Evolutionary conservation across 2,888 invertebrate genomes (phyloP), one percentile per base, ranked within the genome.

Genomic region (Hyposoter dolosus): DNA sequence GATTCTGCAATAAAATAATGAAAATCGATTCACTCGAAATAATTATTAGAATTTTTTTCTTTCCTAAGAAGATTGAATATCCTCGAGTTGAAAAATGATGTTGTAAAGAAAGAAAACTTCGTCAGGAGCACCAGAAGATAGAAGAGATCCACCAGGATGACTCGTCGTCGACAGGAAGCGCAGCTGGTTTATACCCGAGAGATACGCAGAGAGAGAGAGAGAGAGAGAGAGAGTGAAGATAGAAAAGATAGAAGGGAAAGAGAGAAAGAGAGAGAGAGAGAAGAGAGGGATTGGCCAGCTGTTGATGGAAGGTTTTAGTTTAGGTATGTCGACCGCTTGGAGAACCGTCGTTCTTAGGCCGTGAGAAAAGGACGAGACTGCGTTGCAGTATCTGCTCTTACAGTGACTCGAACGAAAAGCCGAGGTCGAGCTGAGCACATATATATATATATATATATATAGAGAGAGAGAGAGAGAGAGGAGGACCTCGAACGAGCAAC

Each of bases 231-330:
- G 23, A 53, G 28, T 60, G 28, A 28, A 80, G 45, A 79, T 23
- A 60, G 60, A 75, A 28, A 40, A 50, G 35, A 65, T 65, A 23
- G 28, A 65, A 12, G 17, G 65, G 60, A 75, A 60, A 35, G 50
- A 66, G 66, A 56, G 68, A 56, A 47, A 40, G 50, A 65, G 76
- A 47, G 77, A 77, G 50, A 78, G 43, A 71, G 88, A 89, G 91
- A 89, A 63, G 50, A 89, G 88, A 90, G 91, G 90, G 91, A 92
- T 92, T 91, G 91, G 91, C 92, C 93, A 92, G 92, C 92, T 93
- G 93, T 93, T 92, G 91, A 91, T 90, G 89, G 91, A 91, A 90
- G 91, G 91, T 91, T 84, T 91, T 92, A 90, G 92, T 80, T 91
- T 92, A 91, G 91, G 91, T 92, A 91, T 89, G 89, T 91, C 89